Evolutionary conservation across 2,797 vertebrate genomes (phyloP).

Genomic region (Rousettus madagascariensis): DNA sequence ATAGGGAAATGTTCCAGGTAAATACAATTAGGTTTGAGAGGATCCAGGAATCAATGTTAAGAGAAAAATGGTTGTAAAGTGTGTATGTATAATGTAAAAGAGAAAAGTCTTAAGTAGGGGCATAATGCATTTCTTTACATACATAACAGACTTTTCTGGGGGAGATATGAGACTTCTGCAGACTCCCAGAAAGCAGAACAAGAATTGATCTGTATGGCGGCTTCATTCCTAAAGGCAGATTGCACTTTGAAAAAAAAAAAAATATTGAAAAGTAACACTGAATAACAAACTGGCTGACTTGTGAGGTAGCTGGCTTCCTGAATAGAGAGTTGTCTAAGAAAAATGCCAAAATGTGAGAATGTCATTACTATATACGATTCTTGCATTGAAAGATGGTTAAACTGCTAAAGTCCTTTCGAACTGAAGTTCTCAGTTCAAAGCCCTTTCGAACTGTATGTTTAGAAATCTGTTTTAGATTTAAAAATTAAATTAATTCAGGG

Average conservation of each 20-base stretch:
- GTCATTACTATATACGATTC: background rate
- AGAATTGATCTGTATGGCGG: background rate
- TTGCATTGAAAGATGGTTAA: background rate
- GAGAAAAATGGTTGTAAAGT: background rate
- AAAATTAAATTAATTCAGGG: conserved; percentile 44
- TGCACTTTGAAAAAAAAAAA: background rate
- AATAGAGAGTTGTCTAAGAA: background rate
- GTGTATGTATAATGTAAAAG: background rate
- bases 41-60: background rate
- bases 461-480: conserved; percentile 42
- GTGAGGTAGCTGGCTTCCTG: background rate
- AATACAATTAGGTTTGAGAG: background rate
- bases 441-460: background rate
- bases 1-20: background rate
- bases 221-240: background rate
- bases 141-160: background rate
- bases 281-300: background rate
- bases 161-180: background rate
- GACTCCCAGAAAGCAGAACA: background rate
- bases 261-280: background rate
- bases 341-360: background rate
- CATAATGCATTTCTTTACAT: background rate
- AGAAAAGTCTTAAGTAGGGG: background rate
- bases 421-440: background rate
- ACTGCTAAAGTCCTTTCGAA: background rate